Evolutionary conservation across 2,888 invertebrate genomes (phyloP), one percentile per base, ranked within the genome.

Genomic region (Scaeva pyrastri): DNA sequence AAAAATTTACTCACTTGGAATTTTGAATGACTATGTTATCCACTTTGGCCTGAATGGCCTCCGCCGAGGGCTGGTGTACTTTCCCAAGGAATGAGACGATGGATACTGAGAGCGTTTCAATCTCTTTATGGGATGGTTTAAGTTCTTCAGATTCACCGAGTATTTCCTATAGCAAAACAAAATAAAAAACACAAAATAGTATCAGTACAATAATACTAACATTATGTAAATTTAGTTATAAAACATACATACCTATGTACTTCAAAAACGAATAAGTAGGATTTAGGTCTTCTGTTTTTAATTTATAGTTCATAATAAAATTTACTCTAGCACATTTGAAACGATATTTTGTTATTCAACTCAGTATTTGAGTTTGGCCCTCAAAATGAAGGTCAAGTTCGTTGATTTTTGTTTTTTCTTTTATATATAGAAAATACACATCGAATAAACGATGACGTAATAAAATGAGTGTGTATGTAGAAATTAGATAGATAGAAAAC

Each of bases 121-220:
- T 94, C 90, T 96, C 96, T 90, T 96, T 95, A 89, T 94, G 94
- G 90, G 94, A 94, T 80, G 95, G 94, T 91, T 95, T 95, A 88
- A 96, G 93, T 89, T 95, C 94, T 90, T 95, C 94, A 87, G 96
- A 95, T 93, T 97, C 97, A 88, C 93, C 93, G 91, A 95, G 94
- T 89, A 97, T 93, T 91, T 96, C 96, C 97, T 97, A 91, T 31
- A 89, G 89, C 77, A 84, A 82, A 90, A 89, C 88, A 89, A 88
- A 74, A 82, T 75, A 78, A 19, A 14, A 60, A 52, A n/a, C 16
- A 1, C 1, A 50, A 50, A 10, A 8, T 21, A 21, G n/a, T n/a
- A n/a, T n/a, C n/a, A 5, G 31, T 31, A 31, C 31, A 3, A 31
- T n/a, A n/a, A n/a, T n/a, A 31, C 5, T 26, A 4, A 26, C 8